A percentile compares a stretch with the other conserved stretches of the same genome.
These are phyloP conservation scores for pig (Sus scrofa) DNA, from an alignment of 2,113 vertebrate species.

Conservation along the genomic window DNA sequence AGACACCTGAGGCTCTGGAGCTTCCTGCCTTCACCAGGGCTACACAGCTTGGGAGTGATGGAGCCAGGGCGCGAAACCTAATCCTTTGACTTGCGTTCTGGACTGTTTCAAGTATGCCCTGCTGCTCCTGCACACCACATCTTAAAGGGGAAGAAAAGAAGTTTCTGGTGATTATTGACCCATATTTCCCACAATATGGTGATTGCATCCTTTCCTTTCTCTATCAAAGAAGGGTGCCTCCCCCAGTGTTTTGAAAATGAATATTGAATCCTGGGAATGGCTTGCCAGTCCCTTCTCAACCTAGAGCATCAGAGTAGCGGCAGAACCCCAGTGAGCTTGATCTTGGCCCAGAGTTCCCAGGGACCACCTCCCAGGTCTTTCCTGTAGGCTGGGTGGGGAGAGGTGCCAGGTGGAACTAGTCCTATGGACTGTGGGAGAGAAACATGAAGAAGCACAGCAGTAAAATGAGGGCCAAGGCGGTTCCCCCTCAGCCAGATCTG, in stretches of 20 bases:
- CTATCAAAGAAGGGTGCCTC: neutral
- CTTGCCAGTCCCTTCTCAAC: neutral
- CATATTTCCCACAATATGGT: neutral
- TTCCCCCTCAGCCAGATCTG: neutral
- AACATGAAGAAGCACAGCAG: neutral
- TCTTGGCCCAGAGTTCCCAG: neutral
- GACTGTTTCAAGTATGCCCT: neutral
- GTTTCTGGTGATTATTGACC: neutral
- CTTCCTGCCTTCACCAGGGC: neutral
- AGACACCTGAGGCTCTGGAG: neutral
- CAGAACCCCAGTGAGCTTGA: neutral
- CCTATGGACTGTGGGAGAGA: neutral
- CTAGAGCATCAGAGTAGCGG: neutral
- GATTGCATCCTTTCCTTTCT: neutral
- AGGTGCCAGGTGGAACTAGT: neutral
- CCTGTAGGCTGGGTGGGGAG: neutral
- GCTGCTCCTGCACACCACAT: neutral
- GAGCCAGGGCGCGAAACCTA: neutral
- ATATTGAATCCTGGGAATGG: neutral
- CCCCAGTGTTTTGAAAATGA: neutral
- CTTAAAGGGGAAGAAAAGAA: neutral
- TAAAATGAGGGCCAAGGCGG: neutral
- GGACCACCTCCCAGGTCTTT: neutral
- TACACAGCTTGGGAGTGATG: neutral
- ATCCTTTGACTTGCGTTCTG: neutral